phyloP scores from a whole-genome alignment of 2,113 vertebrate species.

The Phrynosoma platyrhinos region DNA sequence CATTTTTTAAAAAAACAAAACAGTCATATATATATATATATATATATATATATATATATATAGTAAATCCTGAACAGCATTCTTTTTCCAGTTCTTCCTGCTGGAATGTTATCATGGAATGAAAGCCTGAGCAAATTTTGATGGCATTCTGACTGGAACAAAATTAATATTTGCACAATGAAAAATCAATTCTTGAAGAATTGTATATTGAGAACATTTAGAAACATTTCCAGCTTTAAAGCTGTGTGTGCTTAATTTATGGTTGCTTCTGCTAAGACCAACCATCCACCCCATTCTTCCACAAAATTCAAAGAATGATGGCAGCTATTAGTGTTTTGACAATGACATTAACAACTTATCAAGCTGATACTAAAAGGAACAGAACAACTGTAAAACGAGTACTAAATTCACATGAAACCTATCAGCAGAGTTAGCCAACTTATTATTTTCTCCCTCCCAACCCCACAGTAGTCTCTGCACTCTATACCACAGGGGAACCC shows the following conservation, averaged over 20 bases:
- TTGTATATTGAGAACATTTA: conserved; percentile 29
- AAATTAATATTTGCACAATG: conserved; percentile 22
- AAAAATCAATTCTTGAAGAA: conserved; percentile 54
- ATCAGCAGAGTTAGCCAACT: conserved; percentile 3
- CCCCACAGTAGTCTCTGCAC: conserved; percentile 10
- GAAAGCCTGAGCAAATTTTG: conserved; percentile 33
- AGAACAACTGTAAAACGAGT: conserved; percentile 49
- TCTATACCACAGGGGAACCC: conserved; percentile 13
- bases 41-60: neutral
- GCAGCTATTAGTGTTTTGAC: conserved; percentile 32
- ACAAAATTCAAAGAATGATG: conserved; percentile 39
- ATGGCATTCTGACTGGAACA: neutral
- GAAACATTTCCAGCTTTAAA: conserved; percentile 30
- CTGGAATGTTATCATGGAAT: conserved; percentile 27
- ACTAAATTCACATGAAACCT: conserved; percentile 48
- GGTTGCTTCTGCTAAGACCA: conserved; percentile 36
- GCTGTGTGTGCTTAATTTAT: conserved; percentile 31
- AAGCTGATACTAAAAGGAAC: conserved; percentile 42
- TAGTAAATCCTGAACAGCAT: conserved; percentile 24
- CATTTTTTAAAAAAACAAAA: neutral
- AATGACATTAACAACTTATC: conserved; percentile 42
- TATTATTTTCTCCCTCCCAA: neutral
- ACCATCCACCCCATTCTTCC: conserved; percentile 8
- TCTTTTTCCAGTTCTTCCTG: conserved; percentile 11
- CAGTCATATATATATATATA: no score